Percentiles rank a stretch among this genome's conserved stretches.
phyloP scores from a whole-genome alignment of 2,113 vertebrate genomes.

The Parus major region DNA sequence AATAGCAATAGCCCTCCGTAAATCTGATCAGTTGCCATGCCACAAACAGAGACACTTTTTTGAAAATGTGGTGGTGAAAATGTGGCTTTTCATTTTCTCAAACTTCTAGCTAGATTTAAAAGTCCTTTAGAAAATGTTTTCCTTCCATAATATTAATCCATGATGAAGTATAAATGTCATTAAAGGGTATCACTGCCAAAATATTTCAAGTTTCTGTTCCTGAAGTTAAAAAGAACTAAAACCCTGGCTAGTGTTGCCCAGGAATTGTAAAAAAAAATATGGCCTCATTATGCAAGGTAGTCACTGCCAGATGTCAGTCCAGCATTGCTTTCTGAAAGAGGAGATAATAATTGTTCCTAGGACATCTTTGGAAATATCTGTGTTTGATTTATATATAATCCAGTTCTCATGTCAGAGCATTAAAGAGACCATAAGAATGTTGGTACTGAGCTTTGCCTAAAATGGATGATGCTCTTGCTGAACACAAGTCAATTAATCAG shows the following conservation, averaged over 20 bases:
- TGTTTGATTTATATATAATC: slow-evolving; percentile 41
- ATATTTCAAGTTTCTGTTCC: not conserved
- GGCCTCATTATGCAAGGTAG: slow-evolving; percentile 14
- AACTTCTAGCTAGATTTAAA: not conserved
- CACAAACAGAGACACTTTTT: not conserved
- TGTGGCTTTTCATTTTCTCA: not conserved
- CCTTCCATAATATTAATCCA: not conserved
- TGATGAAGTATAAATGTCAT: not conserved
- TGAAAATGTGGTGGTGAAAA: not conserved
- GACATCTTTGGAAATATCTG: slow-evolving; percentile 24
- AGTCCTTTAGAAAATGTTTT: not conserved
- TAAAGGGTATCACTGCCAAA: not conserved
- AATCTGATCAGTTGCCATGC: not conserved
- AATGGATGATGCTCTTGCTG: not conserved
- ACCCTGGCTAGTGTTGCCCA: not conserved
- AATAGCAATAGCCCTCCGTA: not conserved
- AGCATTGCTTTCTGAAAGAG: slow-evolving; percentile 6
- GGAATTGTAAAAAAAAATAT: slow-evolving; percentile 4
- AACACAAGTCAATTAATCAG: slow-evolving; percentile 8
- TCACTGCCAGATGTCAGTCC: slow-evolving; percentile 33
- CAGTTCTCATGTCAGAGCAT: not conserved
- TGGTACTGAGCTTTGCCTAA: not conserved
- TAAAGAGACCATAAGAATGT: not conserved
- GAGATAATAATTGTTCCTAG: slow-evolving; percentile 20
- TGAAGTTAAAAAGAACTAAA: slow-evolving; percentile 6